Evolutionary conservation across 2,113 vertebrate species (phyloP), one percentile per base, ranked within the genome.

Genomic region (Donacobius atricapilla): DNA sequence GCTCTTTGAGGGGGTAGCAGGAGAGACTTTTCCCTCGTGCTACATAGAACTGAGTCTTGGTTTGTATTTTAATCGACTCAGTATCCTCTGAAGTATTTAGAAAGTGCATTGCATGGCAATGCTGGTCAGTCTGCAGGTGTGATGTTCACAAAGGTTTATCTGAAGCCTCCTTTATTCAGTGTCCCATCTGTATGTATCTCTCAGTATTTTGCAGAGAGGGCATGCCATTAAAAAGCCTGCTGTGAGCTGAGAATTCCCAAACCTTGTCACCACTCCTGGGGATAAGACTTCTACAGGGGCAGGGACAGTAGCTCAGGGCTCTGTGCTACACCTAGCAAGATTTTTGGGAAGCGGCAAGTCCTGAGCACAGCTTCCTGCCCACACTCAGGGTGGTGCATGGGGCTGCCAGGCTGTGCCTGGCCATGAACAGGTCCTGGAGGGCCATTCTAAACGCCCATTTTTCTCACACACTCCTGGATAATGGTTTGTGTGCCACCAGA

Each of bases 381-480:
- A 0, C 15, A 1, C 3, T 0, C 3, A 1, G 17, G 51, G 17
- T 47, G 11, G 2, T 14, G 23, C 51, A 7, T 5, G 53, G n/a
- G 31, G 35, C 35, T 91, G 80, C 22, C 4, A 10, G 18, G 48
- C 47, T 14, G 24, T n/a, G n/a, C 51, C 66, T 33, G 77, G 56
- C 66, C n/a, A 0, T 1, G 22, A 8, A 0, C 18, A 9, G 30
- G 17, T 47, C 30, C 65, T 60, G 50, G 25, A 60, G 54, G 25
- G 27, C 16, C 2, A 1, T 56, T 69, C 58, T 37, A 73, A 18
- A 2, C 12, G 76, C 50, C 7, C 1, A 0, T 44, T 75, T 65
- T 47, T 33, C 31, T 73, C 7, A 5, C 9, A 2, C 17, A 2
- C 15, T 51, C 13, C 27, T 70, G 2, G 39, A 14, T 8, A 27